phyloP scores from a whole-genome alignment of 1,140 invertebrate genomes.

The Drosophila yakuba region DNA sequence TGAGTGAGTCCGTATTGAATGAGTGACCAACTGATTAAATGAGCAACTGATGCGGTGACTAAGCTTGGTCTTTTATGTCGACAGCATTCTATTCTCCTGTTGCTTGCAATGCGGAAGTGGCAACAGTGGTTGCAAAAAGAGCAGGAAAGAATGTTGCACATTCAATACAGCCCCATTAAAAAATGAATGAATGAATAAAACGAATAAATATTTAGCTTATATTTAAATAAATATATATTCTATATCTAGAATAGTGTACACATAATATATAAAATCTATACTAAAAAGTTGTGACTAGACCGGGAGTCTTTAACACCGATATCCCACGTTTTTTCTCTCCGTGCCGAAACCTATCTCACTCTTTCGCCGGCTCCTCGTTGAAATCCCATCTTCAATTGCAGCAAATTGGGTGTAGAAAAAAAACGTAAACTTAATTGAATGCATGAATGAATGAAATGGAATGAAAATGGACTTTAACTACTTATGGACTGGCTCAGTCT shows the following conservation, averaged over 20 bases:
- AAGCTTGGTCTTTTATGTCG: slow-evolving; percentile 7
- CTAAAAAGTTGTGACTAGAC: no score
- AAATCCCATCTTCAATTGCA: slow-evolving; percentile 50
- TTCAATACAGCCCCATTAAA: neutral
- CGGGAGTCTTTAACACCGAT: no score
- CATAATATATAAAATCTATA: no score
- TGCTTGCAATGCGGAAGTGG: slow-evolving; percentile 53
- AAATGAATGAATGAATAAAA: no score
- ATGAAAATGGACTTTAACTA: slow-evolving; percentile 55
- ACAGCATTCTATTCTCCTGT: slow-evolving; percentile 5
- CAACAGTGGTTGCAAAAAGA: slow-evolving; percentile 31
- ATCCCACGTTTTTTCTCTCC: slow-evolving; percentile 1
- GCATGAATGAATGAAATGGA: slow-evolving; percentile 66
- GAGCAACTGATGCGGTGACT: slow-evolving; percentile 46
- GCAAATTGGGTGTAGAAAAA: slow-evolving; percentile 60
- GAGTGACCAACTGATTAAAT: slow-evolving; percentile 33
- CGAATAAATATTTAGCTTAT: no score
- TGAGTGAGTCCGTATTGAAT: slow-evolving; percentile 26
- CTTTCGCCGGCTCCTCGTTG: neutral
- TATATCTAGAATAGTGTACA: no score
- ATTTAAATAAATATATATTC: no score
- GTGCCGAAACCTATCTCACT: slow-evolving; percentile 9
- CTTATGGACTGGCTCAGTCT: slow-evolving; percentile 6
- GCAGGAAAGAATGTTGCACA: slow-evolving; percentile 17
- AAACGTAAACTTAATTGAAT: slow-evolving; percentile 67